Percentiles rank a stretch among this genome's conserved stretches.
Conservation (phyloP, 1,140 invertebrate species). For the Delia radicum region DNA sequence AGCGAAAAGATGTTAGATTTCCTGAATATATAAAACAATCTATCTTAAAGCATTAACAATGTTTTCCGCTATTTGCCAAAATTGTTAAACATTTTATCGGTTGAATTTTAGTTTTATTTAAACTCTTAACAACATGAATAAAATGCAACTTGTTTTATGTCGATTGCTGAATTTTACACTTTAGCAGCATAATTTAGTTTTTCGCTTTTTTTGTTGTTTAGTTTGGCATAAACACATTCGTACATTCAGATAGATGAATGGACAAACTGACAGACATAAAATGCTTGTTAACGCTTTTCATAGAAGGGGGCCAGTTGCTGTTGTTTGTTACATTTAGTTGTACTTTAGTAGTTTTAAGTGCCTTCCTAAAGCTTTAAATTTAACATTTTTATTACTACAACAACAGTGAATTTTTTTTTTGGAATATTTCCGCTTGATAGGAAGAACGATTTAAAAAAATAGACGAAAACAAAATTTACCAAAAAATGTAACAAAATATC, state of each 20-base stretch:
- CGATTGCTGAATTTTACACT: neutral
- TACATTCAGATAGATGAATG: too few species aligned
- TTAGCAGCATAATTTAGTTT: slow-evolving; percentile 1
- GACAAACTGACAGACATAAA: too few species aligned
- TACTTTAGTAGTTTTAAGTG: neutral
- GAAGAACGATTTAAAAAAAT: neutral
- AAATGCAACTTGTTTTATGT: neutral
- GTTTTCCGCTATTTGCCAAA: too few species aligned
- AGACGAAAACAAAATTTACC: neutral
- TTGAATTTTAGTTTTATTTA: too few species aligned
- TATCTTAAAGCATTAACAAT: too few species aligned
- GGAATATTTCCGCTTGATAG: neutral
- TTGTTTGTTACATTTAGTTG: neutral
- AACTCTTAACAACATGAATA: too few species aligned
- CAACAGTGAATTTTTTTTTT: neutral
- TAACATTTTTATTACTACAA: slow-evolving; percentile 2
- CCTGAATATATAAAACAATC: too few species aligned
- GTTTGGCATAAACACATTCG: too few species aligned
- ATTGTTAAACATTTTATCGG: too few species aligned
- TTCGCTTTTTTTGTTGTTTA: too few species aligned
- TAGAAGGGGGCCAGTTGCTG: neutral
- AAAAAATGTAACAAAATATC: neutral
- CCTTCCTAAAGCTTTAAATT: slow-evolving; percentile 4
- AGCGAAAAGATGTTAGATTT: too few species aligned
- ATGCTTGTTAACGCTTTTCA: too few species aligned